phyloP scores from a whole-genome alignment of 2,888 invertebrate genomes.

The Cataglyphis albicans region DNA sequence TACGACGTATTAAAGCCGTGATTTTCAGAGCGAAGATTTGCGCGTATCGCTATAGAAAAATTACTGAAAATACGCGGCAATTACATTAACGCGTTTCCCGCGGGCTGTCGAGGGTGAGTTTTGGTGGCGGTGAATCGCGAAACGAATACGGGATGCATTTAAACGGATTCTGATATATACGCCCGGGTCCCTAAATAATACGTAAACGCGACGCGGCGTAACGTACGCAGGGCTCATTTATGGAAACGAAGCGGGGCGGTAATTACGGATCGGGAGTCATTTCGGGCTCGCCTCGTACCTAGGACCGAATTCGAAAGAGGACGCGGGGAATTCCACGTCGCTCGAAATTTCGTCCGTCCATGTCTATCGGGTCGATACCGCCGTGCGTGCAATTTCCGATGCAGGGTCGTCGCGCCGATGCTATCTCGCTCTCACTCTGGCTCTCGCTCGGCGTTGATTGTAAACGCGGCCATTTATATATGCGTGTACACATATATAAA shows the following conservation, averaged over 20 bases:
- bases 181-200: slow-evolving; percentile 43
- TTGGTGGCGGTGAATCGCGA: slow-evolving; percentile 43
- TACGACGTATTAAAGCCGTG: slow-evolving; percentile 33
- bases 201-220: slow-evolving; percentile 36
- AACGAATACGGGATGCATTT: slow-evolving; percentile 52
- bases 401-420: slow-evolving; percentile 54
- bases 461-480: slow-evolving; percentile 69
- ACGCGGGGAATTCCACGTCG: slow-evolving; percentile 19
- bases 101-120: slow-evolving; percentile 47
- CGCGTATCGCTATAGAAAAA: slow-evolving; percentile 30
- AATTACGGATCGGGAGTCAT: slow-evolving; percentile 63
- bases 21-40: slow-evolving; percentile 25
- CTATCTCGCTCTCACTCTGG: slow-evolving; percentile 44
- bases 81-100: slow-evolving; percentile 54
- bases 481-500: slow-evolving; percentile 40
- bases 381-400: slow-evolving; percentile 67
- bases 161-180: slow-evolving; percentile 52
- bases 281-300: slow-evolving; percentile 30
- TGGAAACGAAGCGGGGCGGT: slow-evolving; percentile 58
- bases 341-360: slow-evolving; percentile 53
- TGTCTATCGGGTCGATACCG: slow-evolving; percentile 37
- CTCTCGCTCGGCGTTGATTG: slow-evolving; percentile 63
- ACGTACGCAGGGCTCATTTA: slow-evolving; percentile 56
- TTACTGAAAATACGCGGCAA: slow-evolving; percentile 55
- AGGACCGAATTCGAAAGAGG: slow-evolving; percentile 61